phyloP scores from a whole-genome alignment of 1,140 invertebrate genomes.

The Melitaea cinxia region DNA sequence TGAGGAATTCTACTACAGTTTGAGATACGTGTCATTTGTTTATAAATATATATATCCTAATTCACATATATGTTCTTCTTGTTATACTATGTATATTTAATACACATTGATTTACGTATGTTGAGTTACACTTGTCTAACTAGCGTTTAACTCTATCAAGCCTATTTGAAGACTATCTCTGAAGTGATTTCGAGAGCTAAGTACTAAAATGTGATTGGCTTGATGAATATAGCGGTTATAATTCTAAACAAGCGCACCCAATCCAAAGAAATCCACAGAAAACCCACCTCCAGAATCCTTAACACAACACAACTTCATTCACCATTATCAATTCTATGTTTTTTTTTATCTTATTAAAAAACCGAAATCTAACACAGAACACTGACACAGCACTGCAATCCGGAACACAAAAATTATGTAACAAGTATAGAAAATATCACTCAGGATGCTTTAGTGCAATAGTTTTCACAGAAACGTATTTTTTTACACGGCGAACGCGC shows the following conservation, averaged over 20 bases:
- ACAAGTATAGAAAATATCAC: conserved; percentile 23
- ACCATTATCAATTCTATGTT: conserved; percentile 60
- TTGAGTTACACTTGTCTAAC: no score
- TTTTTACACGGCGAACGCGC: conserved; percentile 35
- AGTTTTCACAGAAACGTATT: conserved; percentile 50
- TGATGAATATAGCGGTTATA: background rate
- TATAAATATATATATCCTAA: background rate
- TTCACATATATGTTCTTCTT: no score
- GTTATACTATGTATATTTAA: no score
- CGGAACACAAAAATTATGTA: conserved; percentile 36
- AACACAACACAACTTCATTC: conserved; percentile 54
- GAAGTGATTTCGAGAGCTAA: background rate
- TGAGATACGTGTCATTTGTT: no score
- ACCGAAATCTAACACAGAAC: conserved; percentile 36
- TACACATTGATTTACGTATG: no score
- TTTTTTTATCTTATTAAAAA: no score
- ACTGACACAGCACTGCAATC: conserved; percentile 74
- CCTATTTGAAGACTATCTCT: no score
- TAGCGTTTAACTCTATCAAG: no score
- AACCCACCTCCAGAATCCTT: conserved; percentile 72
- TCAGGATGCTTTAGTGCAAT: conserved; percentile 9
- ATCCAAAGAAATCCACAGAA: conserved; percentile 21
- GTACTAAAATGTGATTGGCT: background rate
- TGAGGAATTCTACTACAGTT: no score
- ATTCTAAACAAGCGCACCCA: conserved; percentile 19